Base-by-base conservation (phyloP, 2,888 invertebrate genomes). In the Hymenopus coronatus region DNA sequence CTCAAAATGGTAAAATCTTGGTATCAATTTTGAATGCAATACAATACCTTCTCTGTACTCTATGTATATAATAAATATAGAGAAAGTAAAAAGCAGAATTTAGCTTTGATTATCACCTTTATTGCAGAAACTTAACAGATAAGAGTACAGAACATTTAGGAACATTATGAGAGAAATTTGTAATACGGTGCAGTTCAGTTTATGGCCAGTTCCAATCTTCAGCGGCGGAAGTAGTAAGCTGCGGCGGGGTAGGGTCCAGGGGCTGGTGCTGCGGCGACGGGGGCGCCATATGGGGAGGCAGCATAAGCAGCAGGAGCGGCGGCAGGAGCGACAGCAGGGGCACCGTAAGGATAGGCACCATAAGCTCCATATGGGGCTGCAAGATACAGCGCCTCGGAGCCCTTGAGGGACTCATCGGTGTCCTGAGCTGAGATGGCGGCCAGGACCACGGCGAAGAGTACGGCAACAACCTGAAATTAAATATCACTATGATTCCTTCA, bases 351-450 rank as follows among this genome's bases (percentile, higher is more conserved):
- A 70, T 70, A 70, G 54, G 15, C 54, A 82, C 70, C 28, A 12
- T 81, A 28, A n/a, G 87, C 87, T 9, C 9, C 82, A 46, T 88
- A 88, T 82, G 88, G 88, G 28, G 88, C n/a, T 40, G 88, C 88
- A 3, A 88, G 15, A 83, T 88, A 88, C 54, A 84, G 46, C 33
- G 88, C 28, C 88, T 88, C 88, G 28, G 88, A 30, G 33, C 84
- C 88, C 88, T 88, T 88, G n/a, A 88, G 88, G 27, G 82, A 82
- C 27, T 84, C 84, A 40, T 83, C 83, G 70, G 88, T n/a, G 46
- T 7, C 28, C 46, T 33, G 46, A 12, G 84, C 88, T 27, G 82
- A 33, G 84, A n/a, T 33, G 46, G 88, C 83, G 27, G 70, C 88
- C 27, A 46, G 46, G 83, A 84, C 7, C 15, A 54, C 83, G 83